Conservation (phyloP, 2,888 invertebrate species). For the Barypeithes pellucidus region DNA sequence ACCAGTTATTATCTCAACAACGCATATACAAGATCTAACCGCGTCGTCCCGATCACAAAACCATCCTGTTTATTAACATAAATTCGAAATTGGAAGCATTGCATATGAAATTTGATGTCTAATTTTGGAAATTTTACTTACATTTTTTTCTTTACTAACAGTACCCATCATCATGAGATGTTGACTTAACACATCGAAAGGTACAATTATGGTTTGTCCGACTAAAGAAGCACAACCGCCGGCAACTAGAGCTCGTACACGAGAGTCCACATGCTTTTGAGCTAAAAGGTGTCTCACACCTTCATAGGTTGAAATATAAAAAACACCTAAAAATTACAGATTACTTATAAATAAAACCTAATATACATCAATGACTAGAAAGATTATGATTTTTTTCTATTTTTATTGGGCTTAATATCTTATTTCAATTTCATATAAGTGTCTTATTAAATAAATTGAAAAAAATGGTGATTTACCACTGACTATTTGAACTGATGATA, state of each 20-base stretch:
- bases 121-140: slow-evolving; percentile 53
- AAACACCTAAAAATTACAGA: slow-evolving; percentile 78
- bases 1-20: too few species aligned
- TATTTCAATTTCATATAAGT: too few species aligned
- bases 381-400: too few species aligned
- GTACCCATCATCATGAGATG: slow-evolving; percentile 95
- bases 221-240: slow-evolving; percentile 94
- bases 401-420: too few species aligned
- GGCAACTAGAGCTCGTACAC: slow-evolving; percentile 86
- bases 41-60: too few species aligned
- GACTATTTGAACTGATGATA: slow-evolving; percentile 83
- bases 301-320: slow-evolving; percentile 96
- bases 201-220: slow-evolving; percentile 96
- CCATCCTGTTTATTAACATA: too few species aligned
- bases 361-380: too few species aligned
- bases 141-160: slow-evolving; percentile 60
- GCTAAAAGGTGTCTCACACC: slow-evolving; percentile 87
- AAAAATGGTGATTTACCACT: slow-evolving; percentile 65
- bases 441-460: neutral
- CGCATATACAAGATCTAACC: too few species aligned
- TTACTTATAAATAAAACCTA: too few species aligned
- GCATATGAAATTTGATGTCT: too few species aligned
- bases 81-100: too few species aligned
- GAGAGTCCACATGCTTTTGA: slow-evolving; percentile 77
- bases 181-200: slow-evolving; percentile 96